A percentile compares a stretch with the other conserved stretches of the same genome.
Evolutionary conservation across 37 sponge, comb jelly and placozoan species (phyloP).

Genomic region (Haliclona indistincta): DNA sequence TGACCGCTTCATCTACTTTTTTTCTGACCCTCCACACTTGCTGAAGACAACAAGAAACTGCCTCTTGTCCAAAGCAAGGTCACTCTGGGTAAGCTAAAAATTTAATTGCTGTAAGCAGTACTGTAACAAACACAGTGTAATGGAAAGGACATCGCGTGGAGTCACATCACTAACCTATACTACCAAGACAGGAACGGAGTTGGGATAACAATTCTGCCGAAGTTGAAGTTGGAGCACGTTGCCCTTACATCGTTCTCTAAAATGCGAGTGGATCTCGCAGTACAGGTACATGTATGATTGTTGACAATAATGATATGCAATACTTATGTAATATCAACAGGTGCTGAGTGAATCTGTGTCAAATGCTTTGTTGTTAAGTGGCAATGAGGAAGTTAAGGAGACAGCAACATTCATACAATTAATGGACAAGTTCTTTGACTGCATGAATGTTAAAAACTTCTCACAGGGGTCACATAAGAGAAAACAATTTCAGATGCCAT

Average conservation of each 20-base stretch:
- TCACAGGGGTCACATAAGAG: constrained; percentile 10
- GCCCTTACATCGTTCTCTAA: constrained; percentile 41
- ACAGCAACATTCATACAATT: constrained; percentile 22
- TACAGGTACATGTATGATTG: neutral
- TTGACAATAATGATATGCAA: neutral
- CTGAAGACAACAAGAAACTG: constrained; percentile 51
- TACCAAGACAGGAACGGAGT: neutral
- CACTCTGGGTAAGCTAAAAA: constrained; percentile 27
- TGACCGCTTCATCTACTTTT: constrained; percentile 41
- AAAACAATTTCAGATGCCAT: constrained; percentile 7
- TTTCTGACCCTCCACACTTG: constrained; percentile 49
- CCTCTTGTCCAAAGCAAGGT: constrained; percentile 6
- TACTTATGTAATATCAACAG: neutral
- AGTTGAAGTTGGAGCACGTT: constrained; percentile 56
- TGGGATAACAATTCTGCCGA: constrained; percentile 30
- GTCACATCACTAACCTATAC: constrained; percentile 24
- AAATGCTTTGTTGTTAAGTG: constrained; percentile 18
- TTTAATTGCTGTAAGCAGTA: no score
- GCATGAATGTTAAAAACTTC: constrained; percentile 21
- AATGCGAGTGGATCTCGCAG: constrained; percentile 34
- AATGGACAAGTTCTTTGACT: constrained; percentile 42
- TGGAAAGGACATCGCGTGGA: constrained; percentile 24
- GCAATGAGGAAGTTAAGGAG: constrained; percentile 13
- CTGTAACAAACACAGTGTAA: constrained; percentile 37
- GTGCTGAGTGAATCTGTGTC: constrained; percentile 48